Base-by-base conservation (phyloP, 2,888 invertebrate genomes). In the Erebia aethiops region DNA sequence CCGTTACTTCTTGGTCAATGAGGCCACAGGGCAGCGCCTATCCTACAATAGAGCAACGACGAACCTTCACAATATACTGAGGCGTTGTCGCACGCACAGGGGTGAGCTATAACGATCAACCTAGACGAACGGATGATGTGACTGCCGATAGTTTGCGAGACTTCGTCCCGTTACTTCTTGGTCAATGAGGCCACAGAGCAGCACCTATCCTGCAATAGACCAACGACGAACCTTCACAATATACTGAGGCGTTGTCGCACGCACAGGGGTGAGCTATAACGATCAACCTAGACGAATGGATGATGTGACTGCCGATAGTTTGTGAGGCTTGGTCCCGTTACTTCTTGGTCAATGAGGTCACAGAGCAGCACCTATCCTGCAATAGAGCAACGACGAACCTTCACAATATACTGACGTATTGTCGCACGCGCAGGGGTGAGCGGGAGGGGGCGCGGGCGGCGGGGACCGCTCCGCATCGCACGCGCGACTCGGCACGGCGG, bases 381-480 rank as follows among this genome's bases (percentile, higher is more conserved):
- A 43, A 68, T 16, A 70, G 52, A 54, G 52, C 3, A 35, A 64
- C 52, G 14, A 74, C 74, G 71, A 71, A 77, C 78, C 78, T 77
- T 77, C 74, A 76, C 72, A 66, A 75, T 77, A 76, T 83, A 89
- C 90, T 87, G 73, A 91, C 91, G 87, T 88, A 88, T 58, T 63
- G 86, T 89, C 88, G 84, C 90, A 89, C 82, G 90, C 89, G 87
- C 87, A 78, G 88, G 87, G 81, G 85, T 86, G 84, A 74, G 80
- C 79, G 75, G 81, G 81, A 73, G 85, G 88, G 83, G 88, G 92
- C 87, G 87, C 89, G 86, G 90, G 86, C 85, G 91, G 85, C 85
- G 91, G 85, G 85, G 89, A 89, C 90, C 90, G 93, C 88, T 90
- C 92, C 91, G 93, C 92, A 92, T 92, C 89, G 92, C 90, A 93